Base-by-base conservation (phyloP, 2,888 invertebrate species). In the Troides aeacus region DNA sequence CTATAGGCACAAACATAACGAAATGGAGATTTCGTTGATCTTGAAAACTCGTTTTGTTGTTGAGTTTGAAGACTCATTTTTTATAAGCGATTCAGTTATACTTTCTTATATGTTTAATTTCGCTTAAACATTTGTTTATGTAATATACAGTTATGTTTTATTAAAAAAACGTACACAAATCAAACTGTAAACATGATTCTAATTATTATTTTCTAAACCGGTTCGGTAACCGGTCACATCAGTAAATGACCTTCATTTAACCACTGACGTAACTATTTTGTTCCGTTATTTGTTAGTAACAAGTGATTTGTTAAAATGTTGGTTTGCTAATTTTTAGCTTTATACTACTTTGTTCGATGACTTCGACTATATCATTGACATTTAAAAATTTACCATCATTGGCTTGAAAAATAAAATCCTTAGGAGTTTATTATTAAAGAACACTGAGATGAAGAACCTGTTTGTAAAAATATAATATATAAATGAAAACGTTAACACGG, bases 181-280 rank as follows among this genome's bases (percentile, higher is more conserved):
- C 12, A 56, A 23, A 50, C 17, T 18, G 50, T 50, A 50, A 50
- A 50, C 50, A 50, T 15, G 17, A 50, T 50, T 21, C 56, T 66
- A 66, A 66, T 57, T 21, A 57, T 21, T 57, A 57, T 57, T 69
- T 66, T 69, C 57, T 39, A 62, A 62, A 85, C 85, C 84, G 84
- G 85, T 84, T 83, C 75, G 50, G 50, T 17, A 50, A 50, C 50
- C 50, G 50, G 50, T 50, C 50, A 50, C 50, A 18, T 75, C 71
- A 68, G 39, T 39, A 74, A 76, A 76, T 80, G 87, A 84, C 88
- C 89, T 88, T 88, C 85, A 62, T 71, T 74, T 71, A 72, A 74
- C 72, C 74, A 76, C 76, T 74, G 73, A 76, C 76, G 73, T 76
- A 74, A 76, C 64, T 68, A 72, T 72, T 30, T 70, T 72, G 64